Percentiles rank a stretch among this genome's conserved stretches.
These are phyloP conservation scores for Macrostomum cliftonense DNA, from an alignment of 2,888 invertebrate genomes.

Conservation along the genomic window DNA sequence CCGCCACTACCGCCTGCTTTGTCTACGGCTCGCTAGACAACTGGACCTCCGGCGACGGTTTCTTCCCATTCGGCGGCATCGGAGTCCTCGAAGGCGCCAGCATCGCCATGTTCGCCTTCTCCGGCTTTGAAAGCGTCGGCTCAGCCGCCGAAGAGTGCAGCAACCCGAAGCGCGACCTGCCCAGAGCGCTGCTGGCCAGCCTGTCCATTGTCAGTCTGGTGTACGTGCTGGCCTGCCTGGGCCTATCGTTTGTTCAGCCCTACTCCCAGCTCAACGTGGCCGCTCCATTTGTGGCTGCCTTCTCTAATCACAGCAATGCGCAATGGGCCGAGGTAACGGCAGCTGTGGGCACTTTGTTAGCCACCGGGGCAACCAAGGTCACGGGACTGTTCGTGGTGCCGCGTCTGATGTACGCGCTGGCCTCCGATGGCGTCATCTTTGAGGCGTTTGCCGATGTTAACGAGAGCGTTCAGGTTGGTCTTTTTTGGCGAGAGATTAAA, in stretches of 20 bases:
- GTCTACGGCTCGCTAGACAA: conserved; percentile 7
- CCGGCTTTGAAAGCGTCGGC: conserved; percentile 9
- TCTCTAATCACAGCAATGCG: background rate
- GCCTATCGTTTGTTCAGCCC: conserved; percentile 8
- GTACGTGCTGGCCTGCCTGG: conserved; percentile 8
- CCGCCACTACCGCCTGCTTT: conserved; percentile 7
- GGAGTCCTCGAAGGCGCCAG: conserved; percentile 8
- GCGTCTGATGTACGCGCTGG: conserved; percentile 9
- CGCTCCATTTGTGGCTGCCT: conserved; percentile 10
- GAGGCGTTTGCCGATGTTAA: conserved; percentile 5
- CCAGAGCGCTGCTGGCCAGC: conserved; percentile 6
- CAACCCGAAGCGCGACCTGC: conserved; percentile 7
- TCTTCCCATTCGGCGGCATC: conserved; percentile 5
- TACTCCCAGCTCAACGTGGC: background rate
- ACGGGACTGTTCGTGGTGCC: conserved; percentile 9
- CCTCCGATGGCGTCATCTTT: conserved; percentile 8
- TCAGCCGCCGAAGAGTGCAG: conserved; percentile 9
- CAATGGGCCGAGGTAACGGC: conserved; percentile 4
- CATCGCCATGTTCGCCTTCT: conserved; percentile 11
- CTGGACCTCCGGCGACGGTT: conserved; percentile 5
- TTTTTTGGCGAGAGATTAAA: no score
- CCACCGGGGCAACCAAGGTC: conserved; percentile 10
- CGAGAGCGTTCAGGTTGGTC: no score
- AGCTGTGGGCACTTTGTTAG: conserved; percentile 7
- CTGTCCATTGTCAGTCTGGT: conserved; percentile 4